phyloP scores from a whole-genome alignment of 2,113 vertebrate species.

The Cromileptes altivelis region DNA sequence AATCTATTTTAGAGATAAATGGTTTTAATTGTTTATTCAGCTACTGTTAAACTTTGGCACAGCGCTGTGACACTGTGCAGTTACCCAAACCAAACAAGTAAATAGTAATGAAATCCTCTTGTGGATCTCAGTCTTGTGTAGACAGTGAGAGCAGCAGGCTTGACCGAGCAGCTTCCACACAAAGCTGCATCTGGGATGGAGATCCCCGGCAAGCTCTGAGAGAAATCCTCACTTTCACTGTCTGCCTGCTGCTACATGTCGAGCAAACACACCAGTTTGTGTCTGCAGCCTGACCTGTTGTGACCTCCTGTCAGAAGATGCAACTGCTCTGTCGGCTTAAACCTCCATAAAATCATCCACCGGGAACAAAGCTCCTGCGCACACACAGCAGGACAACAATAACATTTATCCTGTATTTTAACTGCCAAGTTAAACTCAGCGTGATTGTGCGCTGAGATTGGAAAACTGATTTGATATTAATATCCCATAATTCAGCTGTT shows the following conservation, averaged over 20 bases:
- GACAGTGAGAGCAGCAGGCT: conserved; percentile 3
- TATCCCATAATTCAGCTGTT: conserved; percentile 62
- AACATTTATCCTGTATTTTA: neutral
- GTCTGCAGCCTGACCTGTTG: conserved; percentile 21
- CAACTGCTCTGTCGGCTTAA: neutral
- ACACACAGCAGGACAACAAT: neutral
- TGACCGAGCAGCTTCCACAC: conserved; percentile 3
- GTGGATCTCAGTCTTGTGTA: neutral
- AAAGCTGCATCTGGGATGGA: conserved; percentile 3
- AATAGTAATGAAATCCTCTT: neutral
- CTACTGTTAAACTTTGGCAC: neutral
- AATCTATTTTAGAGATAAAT: neutral
- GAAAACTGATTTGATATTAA: conserved; percentile 40
- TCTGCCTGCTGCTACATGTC: neutral
- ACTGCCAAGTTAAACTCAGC: neutral
- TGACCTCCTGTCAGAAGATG: conserved; percentile 1
- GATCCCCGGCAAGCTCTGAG: neutral
- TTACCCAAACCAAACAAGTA: neutral
- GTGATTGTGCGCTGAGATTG: neutral
- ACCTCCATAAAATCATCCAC: conserved; percentile 13
- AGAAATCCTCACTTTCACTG: conserved; percentile 12
- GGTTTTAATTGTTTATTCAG: conserved; percentile 1
- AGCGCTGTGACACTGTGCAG: neutral
- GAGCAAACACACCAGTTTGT: conserved; percentile 12
- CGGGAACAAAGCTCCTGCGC: conserved; percentile 5